A percentile compares a stretch with the other conserved stretches of the same genome.
Evolutionary conservation across 1,140 invertebrate genomes (phyloP).

Genomic region (Drosophila lacertosa): DNA sequence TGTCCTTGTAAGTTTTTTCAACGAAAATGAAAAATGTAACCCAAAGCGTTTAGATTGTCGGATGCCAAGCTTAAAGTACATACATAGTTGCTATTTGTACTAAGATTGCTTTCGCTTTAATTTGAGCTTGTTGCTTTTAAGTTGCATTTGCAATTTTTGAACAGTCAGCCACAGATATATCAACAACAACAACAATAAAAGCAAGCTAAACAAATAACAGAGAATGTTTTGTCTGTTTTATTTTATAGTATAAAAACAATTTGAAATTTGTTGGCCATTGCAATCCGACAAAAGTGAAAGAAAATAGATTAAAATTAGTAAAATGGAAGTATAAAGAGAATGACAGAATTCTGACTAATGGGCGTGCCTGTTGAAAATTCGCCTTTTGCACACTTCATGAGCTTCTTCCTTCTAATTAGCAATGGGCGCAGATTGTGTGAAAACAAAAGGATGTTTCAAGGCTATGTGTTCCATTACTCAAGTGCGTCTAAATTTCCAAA

Average conservation of each 20-base stretch:
- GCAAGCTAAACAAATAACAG: background rate
- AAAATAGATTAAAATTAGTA: too few relatives aligned
- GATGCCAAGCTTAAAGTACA: too few relatives aligned
- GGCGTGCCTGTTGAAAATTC: background rate
- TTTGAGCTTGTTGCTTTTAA: constrained; percentile 1
- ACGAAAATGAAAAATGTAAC: too few relatives aligned
- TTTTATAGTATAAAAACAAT: too few relatives aligned
- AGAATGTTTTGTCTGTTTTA: too few relatives aligned
- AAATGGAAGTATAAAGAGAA: background rate
- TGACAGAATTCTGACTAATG: background rate
- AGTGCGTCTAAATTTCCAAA: background rate
- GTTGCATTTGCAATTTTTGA: constrained; percentile 39
- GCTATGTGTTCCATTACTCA: background rate
- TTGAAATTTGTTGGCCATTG: too few relatives aligned
- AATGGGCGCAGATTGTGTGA: background rate
- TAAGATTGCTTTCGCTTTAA: constrained; percentile 1
- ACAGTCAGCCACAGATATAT: constrained; percentile 30
- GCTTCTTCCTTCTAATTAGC: constrained; percentile 9
- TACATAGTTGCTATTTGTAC: background rate
- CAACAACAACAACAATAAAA: background rate
- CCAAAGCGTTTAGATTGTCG: too few relatives aligned
- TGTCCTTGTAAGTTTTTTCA: too few relatives aligned
- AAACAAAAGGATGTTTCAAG: background rate
- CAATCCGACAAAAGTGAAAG: too few relatives aligned
- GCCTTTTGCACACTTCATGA: too few relatives aligned